Conservation (phyloP, 2,113 vertebrate genomes). For the Campylomormyrus tamandua region DNA sequence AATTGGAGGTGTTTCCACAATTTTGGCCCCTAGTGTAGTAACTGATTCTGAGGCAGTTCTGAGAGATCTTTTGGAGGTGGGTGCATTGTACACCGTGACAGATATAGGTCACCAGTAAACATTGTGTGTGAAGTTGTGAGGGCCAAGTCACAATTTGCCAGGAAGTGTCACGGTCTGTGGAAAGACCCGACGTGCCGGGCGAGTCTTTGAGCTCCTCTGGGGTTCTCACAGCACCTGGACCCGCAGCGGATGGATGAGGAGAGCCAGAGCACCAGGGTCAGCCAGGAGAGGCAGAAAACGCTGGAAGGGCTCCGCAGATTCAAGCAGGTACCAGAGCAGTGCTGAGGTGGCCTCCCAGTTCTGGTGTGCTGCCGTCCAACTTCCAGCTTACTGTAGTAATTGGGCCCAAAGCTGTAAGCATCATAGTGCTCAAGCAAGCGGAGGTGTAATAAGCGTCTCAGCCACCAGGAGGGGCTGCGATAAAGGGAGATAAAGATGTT, state of each 20-base stretch:
- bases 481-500: neutral
- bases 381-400: neutral
- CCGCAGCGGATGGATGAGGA: slow-evolving; percentile 74
- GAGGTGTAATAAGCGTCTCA: neutral
- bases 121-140: neutral
- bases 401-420: neutral
- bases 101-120: neutral
- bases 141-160: neutral
- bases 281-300: slow-evolving; percentile 85
- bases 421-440: neutral
- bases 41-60: neutral
- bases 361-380: neutral
- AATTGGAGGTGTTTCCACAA: too few species aligned
- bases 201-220: neutral
- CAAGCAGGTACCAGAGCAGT: slow-evolving; percentile 72
- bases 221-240: neutral
- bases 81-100: neutral
- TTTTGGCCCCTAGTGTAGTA: neutral
- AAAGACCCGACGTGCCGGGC: neutral
- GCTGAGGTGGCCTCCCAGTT: neutral
- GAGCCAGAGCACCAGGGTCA: slow-evolving; percentile 72
- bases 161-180: neutral
- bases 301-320: slow-evolving; percentile 87
- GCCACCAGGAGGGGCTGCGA: slow-evolving; percentile 3
- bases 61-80: neutral